Evolutionary conservation across 2,113 vertebrate species (phyloP).

Genomic region (Probosciger aterrimus): DNA sequence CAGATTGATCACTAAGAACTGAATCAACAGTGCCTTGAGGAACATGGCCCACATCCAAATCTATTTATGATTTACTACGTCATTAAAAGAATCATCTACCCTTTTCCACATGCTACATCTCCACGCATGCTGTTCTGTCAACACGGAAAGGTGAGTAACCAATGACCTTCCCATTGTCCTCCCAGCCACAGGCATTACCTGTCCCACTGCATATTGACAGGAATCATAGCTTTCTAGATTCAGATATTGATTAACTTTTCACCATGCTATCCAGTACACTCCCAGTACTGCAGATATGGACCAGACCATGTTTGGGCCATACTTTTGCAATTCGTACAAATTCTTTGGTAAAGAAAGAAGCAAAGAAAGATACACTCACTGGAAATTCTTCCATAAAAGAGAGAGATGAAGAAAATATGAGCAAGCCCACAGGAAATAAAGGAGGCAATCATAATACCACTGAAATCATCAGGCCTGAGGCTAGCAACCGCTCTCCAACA

Average conservation of each 20-base stretch:
- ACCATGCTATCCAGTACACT: accelerated
- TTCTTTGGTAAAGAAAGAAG: background rate
- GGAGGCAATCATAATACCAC: background rate
- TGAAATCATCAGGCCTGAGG: background rate
- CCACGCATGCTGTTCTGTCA: background rate
- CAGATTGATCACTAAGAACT: background rate
- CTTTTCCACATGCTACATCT: background rate
- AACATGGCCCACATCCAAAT: background rate
- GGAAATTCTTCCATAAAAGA: background rate
- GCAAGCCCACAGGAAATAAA: background rate
- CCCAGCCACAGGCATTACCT: background rate
- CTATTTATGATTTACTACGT: background rate
- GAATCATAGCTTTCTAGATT: background rate
- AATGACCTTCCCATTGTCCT: accelerated
- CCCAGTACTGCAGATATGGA: background rate
- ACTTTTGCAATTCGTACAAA: background rate
- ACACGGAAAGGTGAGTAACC: background rate
- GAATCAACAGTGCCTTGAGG: background rate
- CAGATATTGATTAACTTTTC: background rate
- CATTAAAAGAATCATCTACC: background rate
- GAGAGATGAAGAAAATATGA: background rate
- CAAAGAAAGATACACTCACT: background rate
- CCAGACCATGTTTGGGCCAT: background rate
- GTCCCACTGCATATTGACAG: background rate
- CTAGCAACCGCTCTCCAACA: background rate